Base-by-base conservation (phyloP, 1,140 invertebrate species). In the Drosophila novamexicana region DNA sequence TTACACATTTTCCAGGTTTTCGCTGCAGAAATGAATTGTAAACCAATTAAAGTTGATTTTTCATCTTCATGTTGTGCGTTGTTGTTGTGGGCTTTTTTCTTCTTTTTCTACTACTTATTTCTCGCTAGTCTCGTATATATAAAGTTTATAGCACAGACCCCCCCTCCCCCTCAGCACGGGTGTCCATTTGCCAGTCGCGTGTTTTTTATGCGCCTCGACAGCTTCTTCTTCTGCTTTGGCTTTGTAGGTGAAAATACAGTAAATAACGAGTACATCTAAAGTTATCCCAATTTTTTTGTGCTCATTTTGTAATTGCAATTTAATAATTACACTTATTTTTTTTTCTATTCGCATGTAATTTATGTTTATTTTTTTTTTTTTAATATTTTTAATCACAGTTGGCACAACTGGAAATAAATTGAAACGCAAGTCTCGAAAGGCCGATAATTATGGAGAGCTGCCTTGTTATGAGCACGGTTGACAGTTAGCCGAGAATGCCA, bases 21-120 rank as follows among this genome's bases (percentile, higher is more conserved):
- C 79, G 79, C 82, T 70, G 39, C 66, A 66, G 82, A 79, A 86
- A 86, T 86, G 83, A 86, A 86, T 86, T 86, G 82, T 79, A 82
- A 86, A 88, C 83, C 82, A 86, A 86, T 86, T 86, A 86, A 86
- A 82, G 71, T 64, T 68, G 82, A 88, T 78, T 86, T 85, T 86
- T 85, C 75, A 72, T 82, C 75, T 83, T 81, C 61, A 81, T 68
- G 56, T 45, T 63, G 40, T 64, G 39, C 36, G 22, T 34, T 50
- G 49, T 61, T 29, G 22, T 29, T 29, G 22, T 29, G 22, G 5
- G 22, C 22, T 29, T 29, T 29, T 22, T 22, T 22, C 22, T 22
- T 29, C 22, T 47, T 52, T 29, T 47, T 57, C 36, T 42, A 7
- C 37, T 49, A 10, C 32, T 52, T 53, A 14, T 57, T 71, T 68